These are phyloP conservation scores for Sminthopsis crassicaudata DNA, from an alignment of 2,113 vertebrate species.

Conservation along the genomic window DNA sequence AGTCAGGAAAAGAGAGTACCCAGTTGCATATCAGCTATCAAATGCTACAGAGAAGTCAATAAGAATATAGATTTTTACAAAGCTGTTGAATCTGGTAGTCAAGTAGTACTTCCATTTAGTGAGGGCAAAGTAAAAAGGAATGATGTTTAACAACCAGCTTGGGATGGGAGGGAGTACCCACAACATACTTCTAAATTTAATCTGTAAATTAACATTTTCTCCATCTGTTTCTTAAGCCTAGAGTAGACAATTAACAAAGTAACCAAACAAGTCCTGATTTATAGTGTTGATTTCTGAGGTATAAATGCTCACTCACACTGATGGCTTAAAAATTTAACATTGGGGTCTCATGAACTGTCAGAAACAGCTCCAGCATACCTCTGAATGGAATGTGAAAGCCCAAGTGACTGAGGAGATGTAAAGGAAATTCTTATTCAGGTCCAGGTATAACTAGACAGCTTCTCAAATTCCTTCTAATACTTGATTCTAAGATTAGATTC, in stretches of 20 bases:
- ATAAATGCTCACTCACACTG: neutral
- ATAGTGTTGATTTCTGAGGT: neutral
- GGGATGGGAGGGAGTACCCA: neutral
- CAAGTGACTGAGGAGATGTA: neutral
- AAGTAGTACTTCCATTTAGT: too few species aligned
- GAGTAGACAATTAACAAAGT: neutral
- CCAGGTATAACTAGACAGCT: neutral
- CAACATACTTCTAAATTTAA: neutral
- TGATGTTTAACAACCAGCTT: neutral
- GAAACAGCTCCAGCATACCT: neutral
- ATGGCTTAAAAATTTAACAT: neutral
- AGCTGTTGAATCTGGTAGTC: too few species aligned
- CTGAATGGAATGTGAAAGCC: too few species aligned
- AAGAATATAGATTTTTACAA: too few species aligned
- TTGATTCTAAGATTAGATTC: neutral
- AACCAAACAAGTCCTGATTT: neutral
- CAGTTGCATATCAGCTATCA: too few species aligned
- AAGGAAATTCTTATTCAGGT: neutral
- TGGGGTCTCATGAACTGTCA: neutral
- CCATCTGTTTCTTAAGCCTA: neutral
- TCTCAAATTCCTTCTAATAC: neutral
- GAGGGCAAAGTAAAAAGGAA: too few species aligned
- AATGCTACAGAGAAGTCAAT: too few species aligned
- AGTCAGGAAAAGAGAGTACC: too few species aligned
- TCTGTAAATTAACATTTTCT: neutral